These are phyloP conservation scores for Procambarus virginalis DNA, from an alignment of 1,140 invertebrate genomes.

Conservation along the genomic window DNA sequence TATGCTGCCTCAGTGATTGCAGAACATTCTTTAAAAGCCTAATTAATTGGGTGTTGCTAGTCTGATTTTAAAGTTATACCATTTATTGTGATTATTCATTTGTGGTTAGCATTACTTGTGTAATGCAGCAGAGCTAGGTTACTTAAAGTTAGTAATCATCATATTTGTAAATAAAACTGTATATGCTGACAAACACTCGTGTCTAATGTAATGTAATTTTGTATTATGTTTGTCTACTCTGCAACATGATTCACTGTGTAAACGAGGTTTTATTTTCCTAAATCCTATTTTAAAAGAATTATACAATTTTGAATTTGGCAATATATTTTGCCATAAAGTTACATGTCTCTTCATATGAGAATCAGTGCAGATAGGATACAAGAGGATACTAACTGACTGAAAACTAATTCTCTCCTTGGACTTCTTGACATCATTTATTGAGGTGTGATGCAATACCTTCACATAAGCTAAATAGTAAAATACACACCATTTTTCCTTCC, in stretches of 20 bases:
- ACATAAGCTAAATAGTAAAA: no score
- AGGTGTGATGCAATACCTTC: no score
- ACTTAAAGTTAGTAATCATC: neutral
- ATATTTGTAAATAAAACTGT: conserved; percentile 26
- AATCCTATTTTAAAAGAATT: neutral
- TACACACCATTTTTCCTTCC: no score
- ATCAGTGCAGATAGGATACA: no score
- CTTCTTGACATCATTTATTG: no score
- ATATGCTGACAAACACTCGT: conserved; percentile 32
- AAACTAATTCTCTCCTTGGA: no score
- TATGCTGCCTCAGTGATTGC: conserved; percentile 5
- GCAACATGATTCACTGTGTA: conserved; percentile 51
- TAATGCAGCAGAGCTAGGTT: conserved; percentile 13
- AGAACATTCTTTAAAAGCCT: neutral
- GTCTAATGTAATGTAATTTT: conserved; percentile 38
- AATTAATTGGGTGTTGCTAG: neutral
- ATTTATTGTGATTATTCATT: neutral
- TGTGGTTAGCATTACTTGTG: conserved; percentile 7
- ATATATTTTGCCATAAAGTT: no score
- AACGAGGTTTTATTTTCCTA: conserved; percentile 5
- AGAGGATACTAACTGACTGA: no score
- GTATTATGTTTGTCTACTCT: conserved; percentile 56
- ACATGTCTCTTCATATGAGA: no score
- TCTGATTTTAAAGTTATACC: neutral
- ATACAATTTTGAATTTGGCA: no score